Base-by-base conservation (phyloP, 1,140 invertebrate genomes). In the Neodiprion fabricii region DNA sequence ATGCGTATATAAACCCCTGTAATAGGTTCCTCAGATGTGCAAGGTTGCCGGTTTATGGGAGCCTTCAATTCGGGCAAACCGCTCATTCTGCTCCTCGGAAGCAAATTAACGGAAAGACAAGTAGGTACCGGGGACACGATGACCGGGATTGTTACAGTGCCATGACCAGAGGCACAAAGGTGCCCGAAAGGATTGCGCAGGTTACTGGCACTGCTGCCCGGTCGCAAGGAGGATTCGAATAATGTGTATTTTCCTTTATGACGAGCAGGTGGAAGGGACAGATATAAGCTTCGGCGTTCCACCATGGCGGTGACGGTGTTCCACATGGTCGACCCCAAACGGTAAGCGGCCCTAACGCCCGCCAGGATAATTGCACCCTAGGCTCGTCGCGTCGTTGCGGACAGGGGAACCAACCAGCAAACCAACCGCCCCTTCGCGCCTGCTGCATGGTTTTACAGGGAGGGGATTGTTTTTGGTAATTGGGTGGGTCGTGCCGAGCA, bases 381-480 rank as follows among this genome's bases (percentile, higher is more conserved):
- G n/a, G 53, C 53, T 61, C 53, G 53, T 61, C n/a, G 53, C 53
- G 53, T 61, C n/a, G 53, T 61, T 61, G 53, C n/a, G 53, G n/a
- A 61, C 53, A 61, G 53, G 11, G 53, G 11, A 61, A 61, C 53
- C 71, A 49, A 69, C 68, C 68, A 21, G 23, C 53, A 40, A 40
- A 40, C 28, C 28, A 40, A 40, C 53, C 11, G 9, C 11, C 53
- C 53, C n/a, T 61, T 61, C n/a, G 11, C 53, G 11, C 53, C n/a
- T 17, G 3, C 53, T 40, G 28, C 28, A 40, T 61, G 7, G 53
- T 12, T 9, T 61, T 61, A 17, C 53, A 17, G 53, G 53, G n/a
- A 17, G 53, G 76, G 77, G 77, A 67, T 77, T 79, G 79, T 79
- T 79, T 79, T 80, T 80, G 79, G 79, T 78, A 80, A 78, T 80